Conservation (phyloP, 2,888 invertebrate genomes). For the Netelia melanura region DNA sequence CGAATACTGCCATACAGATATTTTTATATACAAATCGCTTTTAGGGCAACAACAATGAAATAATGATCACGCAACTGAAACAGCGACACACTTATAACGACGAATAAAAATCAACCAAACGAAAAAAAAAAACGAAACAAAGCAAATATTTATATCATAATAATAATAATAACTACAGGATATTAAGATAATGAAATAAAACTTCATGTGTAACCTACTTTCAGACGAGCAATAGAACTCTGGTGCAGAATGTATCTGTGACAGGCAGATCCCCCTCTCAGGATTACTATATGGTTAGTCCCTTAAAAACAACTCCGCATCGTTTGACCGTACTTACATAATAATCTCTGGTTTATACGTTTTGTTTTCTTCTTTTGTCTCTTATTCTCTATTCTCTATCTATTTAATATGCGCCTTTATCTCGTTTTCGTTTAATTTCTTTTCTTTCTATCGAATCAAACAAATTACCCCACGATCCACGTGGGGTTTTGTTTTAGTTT, state of each 20-base stretch:
- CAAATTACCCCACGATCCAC: conserved; percentile 30
- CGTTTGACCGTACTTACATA: conserved; percentile 84
- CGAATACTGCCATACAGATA: conserved; percentile 51
- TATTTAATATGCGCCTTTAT: conserved; percentile 63
- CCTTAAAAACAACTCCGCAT: conserved; percentile 84
- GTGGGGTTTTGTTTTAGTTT: conserved; percentile 33
- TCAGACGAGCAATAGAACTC: conserved; percentile 85
- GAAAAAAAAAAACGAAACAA: conserved; percentile 44
- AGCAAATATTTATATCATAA: conserved; percentile 18
- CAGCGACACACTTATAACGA: conserved; percentile 69
- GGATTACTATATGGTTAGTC: conserved; percentile 85
- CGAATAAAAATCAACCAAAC: conserved; percentile 20
- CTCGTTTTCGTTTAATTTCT: conserved; percentile 64
- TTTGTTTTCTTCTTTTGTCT: conserved; percentile 68
- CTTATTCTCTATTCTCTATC: conserved; percentile 54
- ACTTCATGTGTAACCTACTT: conserved; percentile 85
- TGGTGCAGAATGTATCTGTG: conserved; percentile 85
- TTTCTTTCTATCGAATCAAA: conserved; percentile 40
- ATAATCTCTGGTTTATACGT: conserved; percentile 81
- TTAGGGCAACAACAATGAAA: conserved; percentile 17
- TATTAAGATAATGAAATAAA: conserved; percentile 81
- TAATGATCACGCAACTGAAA: conserved; percentile 60
- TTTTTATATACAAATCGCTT: conserved; percentile 47
- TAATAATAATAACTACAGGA: conserved; percentile 42
- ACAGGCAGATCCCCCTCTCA: conserved; percentile 85